Conservation (phyloP, 2,113 vertebrate species). For the Zosterops pallidus region DNA sequence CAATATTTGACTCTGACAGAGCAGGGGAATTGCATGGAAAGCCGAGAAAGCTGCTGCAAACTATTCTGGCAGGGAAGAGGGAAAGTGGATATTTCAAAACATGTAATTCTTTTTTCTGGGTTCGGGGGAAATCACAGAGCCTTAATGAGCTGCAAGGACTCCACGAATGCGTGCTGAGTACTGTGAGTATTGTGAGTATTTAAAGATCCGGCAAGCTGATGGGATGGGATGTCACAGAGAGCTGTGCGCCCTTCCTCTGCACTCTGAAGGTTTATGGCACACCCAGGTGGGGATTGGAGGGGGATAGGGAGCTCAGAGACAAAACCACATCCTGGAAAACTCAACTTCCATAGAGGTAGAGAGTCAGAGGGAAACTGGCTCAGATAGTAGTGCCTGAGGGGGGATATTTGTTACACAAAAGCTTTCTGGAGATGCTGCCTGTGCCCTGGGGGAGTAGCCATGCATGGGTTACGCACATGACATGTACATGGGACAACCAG, state of each 20-base stretch:
- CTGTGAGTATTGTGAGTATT: not conserved
- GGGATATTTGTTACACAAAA: not conserved
- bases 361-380: not conserved
- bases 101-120: no score
- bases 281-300: not conserved
- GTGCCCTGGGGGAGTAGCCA: not conserved
- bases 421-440: not conserved
- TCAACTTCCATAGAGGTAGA: not conserved
- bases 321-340: not conserved
- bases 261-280: not conserved
- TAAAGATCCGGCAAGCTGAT: not conserved
- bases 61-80: no score
- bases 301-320: not conserved
- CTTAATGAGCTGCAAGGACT: not conserved
- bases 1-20: no score
- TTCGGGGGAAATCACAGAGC: no score
- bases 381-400: not conserved
- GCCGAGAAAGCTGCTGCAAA: no score
- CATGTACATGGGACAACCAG: not conserved
- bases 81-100: no score
- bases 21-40: no score
- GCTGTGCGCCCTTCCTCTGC: not conserved
- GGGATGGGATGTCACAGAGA: not conserved
- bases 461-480: not conserved
- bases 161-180: not conserved